A percentile compares a stretch with the other conserved stretches of the same genome.
Conservation (phyloP, 2,797 vertebrate genomes). For the Pelobates cultripes region DNA sequence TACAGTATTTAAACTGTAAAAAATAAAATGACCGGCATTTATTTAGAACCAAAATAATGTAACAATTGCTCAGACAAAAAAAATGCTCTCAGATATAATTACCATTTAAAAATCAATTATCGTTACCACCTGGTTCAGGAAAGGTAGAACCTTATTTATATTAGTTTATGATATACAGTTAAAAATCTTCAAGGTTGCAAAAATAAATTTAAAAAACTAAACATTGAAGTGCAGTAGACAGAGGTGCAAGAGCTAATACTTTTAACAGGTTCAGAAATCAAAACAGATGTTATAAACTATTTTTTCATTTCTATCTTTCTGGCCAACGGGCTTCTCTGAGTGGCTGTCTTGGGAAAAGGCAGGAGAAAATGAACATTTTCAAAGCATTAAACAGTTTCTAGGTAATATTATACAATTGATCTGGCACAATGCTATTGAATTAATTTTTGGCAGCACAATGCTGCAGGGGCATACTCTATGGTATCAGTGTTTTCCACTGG, state of each 20-base stretch:
- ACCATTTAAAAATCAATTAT: too few relatives aligned
- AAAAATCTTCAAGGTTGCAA: too few relatives aligned
- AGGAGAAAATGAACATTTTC: slow-evolving; percentile 56
- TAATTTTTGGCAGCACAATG: slow-evolving; percentile 59
- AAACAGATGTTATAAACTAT: slow-evolving; percentile 37
- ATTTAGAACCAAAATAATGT: too few relatives aligned
- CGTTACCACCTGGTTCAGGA: too few relatives aligned
- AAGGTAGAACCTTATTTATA: too few relatives aligned
- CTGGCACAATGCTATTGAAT: slow-evolving; percentile 58
- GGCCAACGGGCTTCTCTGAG: slow-evolving; percentile 36
- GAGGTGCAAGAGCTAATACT: slow-evolving; percentile 6
- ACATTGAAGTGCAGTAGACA: background rate
- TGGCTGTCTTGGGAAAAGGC: slow-evolving; percentile 50
- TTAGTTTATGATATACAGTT: too few relatives aligned
- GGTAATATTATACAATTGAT: slow-evolving; percentile 58
- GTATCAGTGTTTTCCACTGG: slow-evolving; percentile 52
- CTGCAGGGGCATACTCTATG: slow-evolving; percentile 46
- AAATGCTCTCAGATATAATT: too few relatives aligned
- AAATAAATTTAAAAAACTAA: too few relatives aligned
- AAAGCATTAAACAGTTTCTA: slow-evolving; percentile 58
- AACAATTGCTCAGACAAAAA: too few relatives aligned
- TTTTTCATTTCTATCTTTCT: slow-evolving; percentile 53
- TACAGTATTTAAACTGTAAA: too few relatives aligned
- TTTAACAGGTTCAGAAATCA: slow-evolving; percentile 39
- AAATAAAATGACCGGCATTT: too few relatives aligned